phyloP scores from a whole-genome alignment of 1,140 invertebrate genomes.

The Caenorhabditis briggsae region DNA sequence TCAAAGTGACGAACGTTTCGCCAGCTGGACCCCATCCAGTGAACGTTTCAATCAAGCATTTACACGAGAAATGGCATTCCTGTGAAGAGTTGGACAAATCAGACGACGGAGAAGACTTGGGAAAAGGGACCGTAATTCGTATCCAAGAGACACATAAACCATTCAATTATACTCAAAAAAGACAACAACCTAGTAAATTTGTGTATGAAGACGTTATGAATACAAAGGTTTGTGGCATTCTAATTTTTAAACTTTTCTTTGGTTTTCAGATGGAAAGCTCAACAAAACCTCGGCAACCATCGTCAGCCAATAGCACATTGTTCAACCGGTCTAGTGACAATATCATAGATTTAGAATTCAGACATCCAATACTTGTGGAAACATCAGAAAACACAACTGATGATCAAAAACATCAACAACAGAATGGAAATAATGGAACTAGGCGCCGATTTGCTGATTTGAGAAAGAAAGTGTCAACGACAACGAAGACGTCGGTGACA shows the following conservation, averaged over 20 bases:
- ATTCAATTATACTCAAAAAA: conserved; percentile 41
- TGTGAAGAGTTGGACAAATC: conserved; percentile 50
- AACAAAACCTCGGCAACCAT: neutral
- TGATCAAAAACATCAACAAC: neutral
- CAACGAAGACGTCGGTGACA: conserved; percentile 30
- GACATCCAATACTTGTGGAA: conserved; percentile 27
- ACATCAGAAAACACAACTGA: conserved; percentile 9
- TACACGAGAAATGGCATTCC: conserved; percentile 49
- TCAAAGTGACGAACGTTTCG: conserved; percentile 40
- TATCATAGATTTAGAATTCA: conserved; percentile 52
- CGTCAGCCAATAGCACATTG: conserved; percentile 9
- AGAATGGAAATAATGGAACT: conserved; percentile 8
- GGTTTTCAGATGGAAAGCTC: conserved; percentile 40
- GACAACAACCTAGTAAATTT: conserved; percentile 29
- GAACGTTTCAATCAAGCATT: conserved; percentile 35
- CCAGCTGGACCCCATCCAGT: conserved; percentile 47
- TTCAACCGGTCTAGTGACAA: conserved; percentile 46
- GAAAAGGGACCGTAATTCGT: conserved; percentile 51
- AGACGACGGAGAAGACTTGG: conserved; percentile 49
- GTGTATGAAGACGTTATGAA: conserved; percentile 43
- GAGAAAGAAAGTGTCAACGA: conserved; percentile 29
- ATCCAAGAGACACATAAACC: conserved; percentile 42
- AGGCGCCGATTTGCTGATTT: conserved; percentile 50
- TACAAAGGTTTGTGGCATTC: conserved; percentile 4
- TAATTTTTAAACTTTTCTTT: no score